Percentiles rank a stretch among this genome's conserved stretches.
Conservation (phyloP, 2,797 vertebrate genomes). For the Melanogrammus aeglefinus region DNA sequence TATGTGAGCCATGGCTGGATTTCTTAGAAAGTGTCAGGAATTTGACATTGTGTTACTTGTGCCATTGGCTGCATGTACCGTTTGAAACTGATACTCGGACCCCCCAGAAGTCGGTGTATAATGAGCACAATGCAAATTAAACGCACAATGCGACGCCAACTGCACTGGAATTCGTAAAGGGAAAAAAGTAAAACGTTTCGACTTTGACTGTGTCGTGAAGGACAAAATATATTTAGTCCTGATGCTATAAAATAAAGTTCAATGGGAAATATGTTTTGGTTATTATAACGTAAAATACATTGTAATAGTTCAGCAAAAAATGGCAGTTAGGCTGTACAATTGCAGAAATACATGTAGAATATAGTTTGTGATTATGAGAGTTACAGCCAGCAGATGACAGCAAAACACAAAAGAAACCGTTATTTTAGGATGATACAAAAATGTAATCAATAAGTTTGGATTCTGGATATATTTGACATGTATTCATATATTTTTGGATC, state of each 20-base stretch:
- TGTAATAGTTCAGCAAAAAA: background rate
- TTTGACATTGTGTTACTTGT: constrained; percentile 61
- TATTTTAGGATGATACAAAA: background rate
- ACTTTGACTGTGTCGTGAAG: background rate
- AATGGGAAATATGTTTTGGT: background rate
- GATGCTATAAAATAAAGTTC: background rate
- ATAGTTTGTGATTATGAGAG: background rate
- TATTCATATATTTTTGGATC: background rate
- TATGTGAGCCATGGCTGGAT: constrained; percentile 20
- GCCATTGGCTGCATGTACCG: constrained; percentile 79
- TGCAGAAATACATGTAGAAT: background rate
- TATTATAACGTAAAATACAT: background rate
- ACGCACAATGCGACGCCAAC: background rate
- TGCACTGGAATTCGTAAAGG: background rate
- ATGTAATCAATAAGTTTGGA: background rate
- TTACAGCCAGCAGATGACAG: constrained; percentile 56
- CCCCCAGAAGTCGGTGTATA: constrained; percentile 68
- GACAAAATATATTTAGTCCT: background rate
- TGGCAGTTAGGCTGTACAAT: background rate
- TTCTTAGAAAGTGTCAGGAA: constrained; percentile 29
- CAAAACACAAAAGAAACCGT: constrained; percentile 14
- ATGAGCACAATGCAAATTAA: background rate
- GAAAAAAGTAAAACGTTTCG: background rate
- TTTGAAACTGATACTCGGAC: constrained; percentile 75
- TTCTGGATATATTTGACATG: background rate